Conservation (phyloP, 2,797 vertebrate genomes). For the Rhinatrema bivittatum region DNA sequence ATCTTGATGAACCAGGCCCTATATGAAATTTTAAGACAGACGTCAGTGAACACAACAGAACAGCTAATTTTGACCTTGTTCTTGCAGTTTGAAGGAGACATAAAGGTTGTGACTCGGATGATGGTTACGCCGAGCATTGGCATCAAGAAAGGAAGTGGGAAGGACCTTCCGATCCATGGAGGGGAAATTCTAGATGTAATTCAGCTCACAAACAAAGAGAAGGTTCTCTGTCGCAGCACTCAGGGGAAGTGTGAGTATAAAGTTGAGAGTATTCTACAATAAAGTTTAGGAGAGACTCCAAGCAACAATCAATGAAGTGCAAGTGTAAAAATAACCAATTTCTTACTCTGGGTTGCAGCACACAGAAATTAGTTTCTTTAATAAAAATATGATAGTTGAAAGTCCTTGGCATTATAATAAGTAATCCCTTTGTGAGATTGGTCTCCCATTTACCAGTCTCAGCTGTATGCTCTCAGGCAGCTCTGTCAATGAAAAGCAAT, state of each 20-base stretch:
- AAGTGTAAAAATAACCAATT: neutral
- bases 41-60: neutral
- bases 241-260: conserved; percentile 79
- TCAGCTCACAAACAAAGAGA: conserved; percentile 67
- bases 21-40: neutral
- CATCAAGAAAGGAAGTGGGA: conserved; percentile 64
- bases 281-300: rapidly evolving
- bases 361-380: no score
- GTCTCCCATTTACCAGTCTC: no score
- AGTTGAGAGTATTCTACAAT: no score
- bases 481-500: no score
- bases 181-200: conserved; percentile 83
- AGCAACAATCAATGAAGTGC: no score
- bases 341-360: neutral
- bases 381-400: no score
- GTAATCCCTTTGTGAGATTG: no score
- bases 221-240: conserved; percentile 74
- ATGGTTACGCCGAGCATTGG: conserved; percentile 74
- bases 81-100: conserved; percentile 72
- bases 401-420: no score
- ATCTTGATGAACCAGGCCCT: neutral
- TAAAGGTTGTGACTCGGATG: conserved; percentile 67
- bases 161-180: conserved; percentile 60
- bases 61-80: neutral
- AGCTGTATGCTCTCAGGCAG: no score